Conservation (phyloP, 2,888 invertebrate genomes). For the Leptothorax acervorum region DNA sequence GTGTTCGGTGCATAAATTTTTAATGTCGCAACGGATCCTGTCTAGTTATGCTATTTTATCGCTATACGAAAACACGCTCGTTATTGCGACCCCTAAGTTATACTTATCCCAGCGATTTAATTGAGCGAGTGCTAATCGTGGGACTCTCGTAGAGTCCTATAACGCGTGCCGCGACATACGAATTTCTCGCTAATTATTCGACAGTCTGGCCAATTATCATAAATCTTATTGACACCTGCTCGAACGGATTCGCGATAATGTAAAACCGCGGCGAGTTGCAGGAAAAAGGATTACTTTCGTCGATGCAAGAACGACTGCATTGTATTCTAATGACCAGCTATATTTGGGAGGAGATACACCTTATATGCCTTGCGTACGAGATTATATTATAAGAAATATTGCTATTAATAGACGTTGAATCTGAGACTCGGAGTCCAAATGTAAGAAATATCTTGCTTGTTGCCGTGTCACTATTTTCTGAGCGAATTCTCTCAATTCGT, state of each 20-base stretch:
- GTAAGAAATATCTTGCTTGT: not conserved
- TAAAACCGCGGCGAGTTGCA: slow-evolving; percentile 45
- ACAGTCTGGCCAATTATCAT: slow-evolving; percentile 65
- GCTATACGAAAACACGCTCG: not conserved
- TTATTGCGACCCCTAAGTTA: not conserved
- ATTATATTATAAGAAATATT: slow-evolving; percentile 16
- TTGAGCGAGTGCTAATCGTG: slow-evolving; percentile 38
- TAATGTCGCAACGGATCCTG: not conserved
- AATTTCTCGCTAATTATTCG: slow-evolving; percentile 73
- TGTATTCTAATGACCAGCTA: slow-evolving; percentile 49
- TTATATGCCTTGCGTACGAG: not conserved
- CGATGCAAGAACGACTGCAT: slow-evolving; percentile 57
- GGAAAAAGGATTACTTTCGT: slow-evolving; percentile 68
- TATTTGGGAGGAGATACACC: slow-evolving; percentile 21
- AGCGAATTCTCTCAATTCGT: not conserved
- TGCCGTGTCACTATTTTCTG: not conserved
- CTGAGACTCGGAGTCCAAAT: not conserved
- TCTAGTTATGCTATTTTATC: slow-evolving; percentile 11
- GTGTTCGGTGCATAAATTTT: slow-evolving; percentile 14
- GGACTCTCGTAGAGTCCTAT: slow-evolving; percentile 16
- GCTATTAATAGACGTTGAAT: slow-evolving; percentile 9
- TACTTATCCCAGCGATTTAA: slow-evolving; percentile 32
- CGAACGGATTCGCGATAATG: slow-evolving; percentile 54
- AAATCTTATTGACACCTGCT: slow-evolving; percentile 73
- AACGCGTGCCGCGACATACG: slow-evolving; percentile 52